Conservation (phyloP, 2,888 invertebrate genomes). For the Tortrix viridana region DNA sequence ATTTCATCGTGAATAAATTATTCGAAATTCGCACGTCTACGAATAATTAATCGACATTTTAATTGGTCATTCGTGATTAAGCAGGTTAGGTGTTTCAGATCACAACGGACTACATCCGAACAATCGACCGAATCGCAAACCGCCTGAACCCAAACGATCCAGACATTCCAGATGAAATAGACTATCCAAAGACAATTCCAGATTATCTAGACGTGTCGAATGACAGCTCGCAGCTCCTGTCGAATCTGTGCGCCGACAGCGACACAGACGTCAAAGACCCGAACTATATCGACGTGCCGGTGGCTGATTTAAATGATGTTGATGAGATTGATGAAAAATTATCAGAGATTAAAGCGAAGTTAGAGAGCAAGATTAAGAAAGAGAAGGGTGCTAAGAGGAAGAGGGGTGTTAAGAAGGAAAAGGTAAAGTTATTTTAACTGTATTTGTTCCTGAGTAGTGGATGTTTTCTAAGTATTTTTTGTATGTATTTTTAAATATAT, state of each 20-base stretch:
- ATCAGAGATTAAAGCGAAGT: constrained; percentile 1
- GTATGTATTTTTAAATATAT: too few relatives aligned
- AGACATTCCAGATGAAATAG: not conserved
- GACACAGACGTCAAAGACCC: constrained; percentile 27
- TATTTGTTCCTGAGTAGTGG: too few relatives aligned
- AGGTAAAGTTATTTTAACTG: too few relatives aligned
- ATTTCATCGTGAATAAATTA: too few relatives aligned
- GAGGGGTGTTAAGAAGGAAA: constrained; percentile 14
- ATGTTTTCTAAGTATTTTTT: not conserved
- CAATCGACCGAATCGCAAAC: constrained; percentile 12
- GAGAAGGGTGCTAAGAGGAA: constrained; percentile 22
- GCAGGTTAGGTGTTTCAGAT: constrained; percentile 7
- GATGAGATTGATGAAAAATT: constrained; percentile 24
- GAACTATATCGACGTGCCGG: constrained; percentile 29
- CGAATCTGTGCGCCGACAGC: constrained; percentile 18
- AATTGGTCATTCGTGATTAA: too few relatives aligned
- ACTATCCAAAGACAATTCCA: not conserved
- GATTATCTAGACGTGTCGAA: constrained; percentile 19
- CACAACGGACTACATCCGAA: constrained; percentile 21
- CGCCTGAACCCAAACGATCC: constrained; percentile 7
- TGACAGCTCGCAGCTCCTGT: constrained; percentile 24
- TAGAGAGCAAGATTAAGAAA: constrained; percentile 17
- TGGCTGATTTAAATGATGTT: constrained; percentile 14
- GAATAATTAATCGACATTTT: too few relatives aligned
- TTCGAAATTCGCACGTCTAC: too few relatives aligned